Percentiles rank a stretch among this genome's conserved stretches.
Evolutionary conservation across 2,797 vertebrate species (phyloP).

Genomic region (Pangasius krempfi): DNA sequence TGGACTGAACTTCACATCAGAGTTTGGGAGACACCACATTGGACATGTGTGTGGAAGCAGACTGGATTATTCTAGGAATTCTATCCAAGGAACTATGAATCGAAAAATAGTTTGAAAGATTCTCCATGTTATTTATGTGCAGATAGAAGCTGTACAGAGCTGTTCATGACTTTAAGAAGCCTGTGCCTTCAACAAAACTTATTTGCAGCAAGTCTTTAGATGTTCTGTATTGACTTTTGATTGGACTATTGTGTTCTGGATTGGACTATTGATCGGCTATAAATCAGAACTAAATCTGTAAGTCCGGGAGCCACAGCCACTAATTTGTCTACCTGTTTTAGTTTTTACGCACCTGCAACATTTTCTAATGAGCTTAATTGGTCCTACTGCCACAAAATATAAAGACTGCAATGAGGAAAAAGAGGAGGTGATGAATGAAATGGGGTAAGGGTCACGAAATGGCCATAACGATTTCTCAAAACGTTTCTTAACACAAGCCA

Average conservation of each 20-base stretch:
- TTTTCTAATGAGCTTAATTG: not conserved
- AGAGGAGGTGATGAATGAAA: not conserved
- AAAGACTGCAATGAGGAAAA: not conserved
- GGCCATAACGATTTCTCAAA: not conserved
- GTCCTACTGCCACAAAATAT: not conserved
- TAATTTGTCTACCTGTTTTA: not conserved
- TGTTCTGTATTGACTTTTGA: not conserved
- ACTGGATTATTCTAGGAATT: not conserved
- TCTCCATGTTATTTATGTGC: not conserved
- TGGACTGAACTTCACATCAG: not conserved
- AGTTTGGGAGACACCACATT: not conserved
- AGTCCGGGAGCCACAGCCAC: not conserved
- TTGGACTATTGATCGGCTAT: not conserved
- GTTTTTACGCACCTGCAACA: not conserved
- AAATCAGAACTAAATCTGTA: not conserved
- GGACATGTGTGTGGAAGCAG: not conserved
- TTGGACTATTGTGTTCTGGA: not conserved
- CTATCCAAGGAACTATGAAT: not conserved
- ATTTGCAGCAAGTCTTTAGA: not conserved
- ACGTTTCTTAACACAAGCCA: conserved; percentile 1
- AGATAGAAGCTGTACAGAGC: not conserved
- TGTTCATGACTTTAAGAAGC: not conserved
- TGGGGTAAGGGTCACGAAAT: not conserved
- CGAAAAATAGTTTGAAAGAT: not conserved
- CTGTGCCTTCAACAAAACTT: not conserved